A percentile compares a stretch with the other conserved stretches of the same genome.
Evolutionary conservation across 2,888 invertebrate genomes (phyloP).

Genomic region (Habrosyne pyritoides): DNA sequence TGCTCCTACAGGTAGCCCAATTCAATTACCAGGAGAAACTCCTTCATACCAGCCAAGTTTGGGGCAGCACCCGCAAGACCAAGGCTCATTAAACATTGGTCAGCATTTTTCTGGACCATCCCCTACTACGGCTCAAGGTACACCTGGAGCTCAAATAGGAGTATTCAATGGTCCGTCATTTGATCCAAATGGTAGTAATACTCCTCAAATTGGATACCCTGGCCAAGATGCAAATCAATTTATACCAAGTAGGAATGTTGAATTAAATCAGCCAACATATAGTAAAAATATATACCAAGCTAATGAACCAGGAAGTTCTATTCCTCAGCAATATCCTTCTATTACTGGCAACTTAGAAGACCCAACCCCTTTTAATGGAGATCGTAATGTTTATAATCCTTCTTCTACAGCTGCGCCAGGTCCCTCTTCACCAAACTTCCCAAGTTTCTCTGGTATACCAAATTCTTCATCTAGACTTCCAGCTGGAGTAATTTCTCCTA

Average conservation of each 20-base stretch:
- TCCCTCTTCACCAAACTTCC: not conserved
- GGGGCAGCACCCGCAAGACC: conserved; percentile 4
- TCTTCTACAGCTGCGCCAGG: not conserved
- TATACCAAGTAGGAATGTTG: not conserved
- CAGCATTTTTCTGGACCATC: conserved; percentile 10
- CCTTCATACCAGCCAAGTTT: conserved; percentile 1
- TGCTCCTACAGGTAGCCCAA: not conserved
- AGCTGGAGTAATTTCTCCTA: not conserved
- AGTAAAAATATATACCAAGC: not conserved
- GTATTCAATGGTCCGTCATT: not conserved
- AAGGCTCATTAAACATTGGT: conserved; percentile 9
- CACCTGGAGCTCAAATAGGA: not conserved
- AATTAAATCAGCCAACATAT: not conserved
- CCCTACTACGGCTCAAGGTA: conserved; percentile 7
- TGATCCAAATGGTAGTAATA: not conserved
- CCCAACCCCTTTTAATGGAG: not conserved
- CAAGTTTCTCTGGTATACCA: not conserved
- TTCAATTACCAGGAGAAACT: not conserved
- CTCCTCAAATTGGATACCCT: not conserved
- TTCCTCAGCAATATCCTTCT: not conserved
- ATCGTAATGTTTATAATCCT: not conserved
- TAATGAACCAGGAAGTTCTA: not conserved
- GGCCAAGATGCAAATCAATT: not conserved
- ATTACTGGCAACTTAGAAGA: not conserved
- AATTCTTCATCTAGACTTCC: not conserved